Percentiles rank a stretch among this genome's conserved stretches.
These are phyloP conservation scores for Drosophila insularis DNA, from an alignment of 1,140 invertebrate species.

Conservation along the genomic window DNA sequence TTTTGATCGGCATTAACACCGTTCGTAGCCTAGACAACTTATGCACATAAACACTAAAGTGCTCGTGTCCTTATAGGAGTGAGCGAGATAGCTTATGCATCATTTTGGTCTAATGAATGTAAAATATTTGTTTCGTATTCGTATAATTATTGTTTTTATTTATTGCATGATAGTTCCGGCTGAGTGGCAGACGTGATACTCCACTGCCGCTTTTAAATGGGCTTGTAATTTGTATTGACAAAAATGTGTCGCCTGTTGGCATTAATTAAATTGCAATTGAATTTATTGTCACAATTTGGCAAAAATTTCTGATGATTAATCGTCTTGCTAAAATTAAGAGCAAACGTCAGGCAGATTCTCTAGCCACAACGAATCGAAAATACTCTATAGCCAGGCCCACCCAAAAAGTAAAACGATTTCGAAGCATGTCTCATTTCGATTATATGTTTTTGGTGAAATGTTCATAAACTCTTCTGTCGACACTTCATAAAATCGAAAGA, in stretches of 20 bases:
- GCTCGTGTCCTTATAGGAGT: too few species aligned
- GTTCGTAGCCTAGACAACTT: too few species aligned
- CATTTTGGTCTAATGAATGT: too few species aligned
- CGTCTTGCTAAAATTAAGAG: constrained; percentile 25
- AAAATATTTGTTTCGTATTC: too few species aligned
- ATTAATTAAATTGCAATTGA: constrained; percentile 71
- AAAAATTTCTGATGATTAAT: constrained; percentile 72
- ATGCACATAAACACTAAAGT: too few species aligned
- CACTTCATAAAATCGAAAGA: not conserved
- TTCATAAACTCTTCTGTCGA: not conserved
- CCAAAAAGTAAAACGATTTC: not conserved
- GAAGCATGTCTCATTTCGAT: not conserved
- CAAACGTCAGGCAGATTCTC: not conserved
- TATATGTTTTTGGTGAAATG: not conserved
- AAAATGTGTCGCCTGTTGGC: constrained; percentile 27
- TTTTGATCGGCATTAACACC: too few species aligned
- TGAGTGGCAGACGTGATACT: too few species aligned
- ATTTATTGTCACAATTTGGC: constrained; percentile 49
- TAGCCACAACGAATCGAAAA: constrained; percentile 5
- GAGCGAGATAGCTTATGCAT: too few species aligned
- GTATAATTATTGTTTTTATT: too few species aligned
- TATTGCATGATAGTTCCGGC: too few species aligned
- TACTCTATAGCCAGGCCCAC: constrained; percentile 15
- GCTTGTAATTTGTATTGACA: constrained; percentile 54
- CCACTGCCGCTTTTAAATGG: too few species aligned